These are phyloP conservation scores for Osmerus eperlanus DNA, from an alignment of 2,113 vertebrate genomes.

Conservation along the genomic window DNA sequence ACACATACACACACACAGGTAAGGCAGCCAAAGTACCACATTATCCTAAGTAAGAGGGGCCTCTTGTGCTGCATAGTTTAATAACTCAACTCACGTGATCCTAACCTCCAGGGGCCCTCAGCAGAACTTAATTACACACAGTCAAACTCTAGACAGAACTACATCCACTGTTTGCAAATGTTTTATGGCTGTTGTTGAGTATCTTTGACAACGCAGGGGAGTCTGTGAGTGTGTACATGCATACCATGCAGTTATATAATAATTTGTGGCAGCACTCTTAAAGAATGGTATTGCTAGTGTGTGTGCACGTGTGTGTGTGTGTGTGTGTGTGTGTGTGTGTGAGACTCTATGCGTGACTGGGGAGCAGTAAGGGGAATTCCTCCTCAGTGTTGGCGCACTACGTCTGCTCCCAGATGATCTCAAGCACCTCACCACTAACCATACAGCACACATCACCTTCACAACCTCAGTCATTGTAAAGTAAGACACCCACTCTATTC, in stretches of 20 bases:
- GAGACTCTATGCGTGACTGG: background rate
- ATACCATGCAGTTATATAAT: too few relatives aligned
- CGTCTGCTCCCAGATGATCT: slow-evolving; percentile 2
- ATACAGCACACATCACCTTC: background rate
- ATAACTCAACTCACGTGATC: slow-evolving; percentile 66
- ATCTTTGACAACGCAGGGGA: background rate
- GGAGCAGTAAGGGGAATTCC: slow-evolving; percentile 23
- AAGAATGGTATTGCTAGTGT: background rate
- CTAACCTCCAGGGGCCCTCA: slow-evolving; percentile 45
- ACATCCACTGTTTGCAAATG: slow-evolving; percentile 29
- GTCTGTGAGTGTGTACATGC: background rate
- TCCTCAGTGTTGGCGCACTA: background rate
- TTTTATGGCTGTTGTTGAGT: background rate
- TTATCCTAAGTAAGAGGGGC: slow-evolving; percentile 41
- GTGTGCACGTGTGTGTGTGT: slow-evolving; percentile 8
- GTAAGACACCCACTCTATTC: background rate
- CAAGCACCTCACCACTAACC: slow-evolving; percentile 15
- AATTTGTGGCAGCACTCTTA: too few relatives aligned
- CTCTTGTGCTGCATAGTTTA: slow-evolving; percentile 64
- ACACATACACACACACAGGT: slow-evolving; percentile 42
- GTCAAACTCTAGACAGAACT: slow-evolving; percentile 51
- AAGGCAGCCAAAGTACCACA: slow-evolving; percentile 29
- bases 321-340: slow-evolving; percentile 15
- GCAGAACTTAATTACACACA: slow-evolving; percentile 59
- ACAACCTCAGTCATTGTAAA: slow-evolving; percentile 1